Evolutionary conservation across 2,113 vertebrate genomes (phyloP).

Genomic region (Meles meles): DNA sequence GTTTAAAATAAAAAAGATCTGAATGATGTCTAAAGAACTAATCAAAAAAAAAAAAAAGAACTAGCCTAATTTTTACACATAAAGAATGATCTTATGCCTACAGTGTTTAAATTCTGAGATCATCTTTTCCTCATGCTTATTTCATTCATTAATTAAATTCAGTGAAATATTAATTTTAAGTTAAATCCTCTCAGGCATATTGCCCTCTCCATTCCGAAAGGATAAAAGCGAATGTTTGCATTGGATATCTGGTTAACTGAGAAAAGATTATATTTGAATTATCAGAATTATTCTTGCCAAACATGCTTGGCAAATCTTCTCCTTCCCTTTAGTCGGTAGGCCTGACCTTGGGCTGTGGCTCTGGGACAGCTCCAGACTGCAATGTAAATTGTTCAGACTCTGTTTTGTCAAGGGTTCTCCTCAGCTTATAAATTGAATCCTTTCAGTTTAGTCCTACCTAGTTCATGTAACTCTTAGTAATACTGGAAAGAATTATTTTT

Average conservation of each 20-base stretch:
- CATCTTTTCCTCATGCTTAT: not conserved
- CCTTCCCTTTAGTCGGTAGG: not conserved
- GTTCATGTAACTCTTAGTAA: not conserved
- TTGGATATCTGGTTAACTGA: not conserved
- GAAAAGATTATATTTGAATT: not conserved
- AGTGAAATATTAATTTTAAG: not conserved
- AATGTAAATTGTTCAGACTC: not conserved
- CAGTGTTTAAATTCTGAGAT: not conserved
- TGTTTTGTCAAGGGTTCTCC: not conserved
- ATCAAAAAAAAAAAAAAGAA: not conserved
- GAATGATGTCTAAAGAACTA: not conserved
- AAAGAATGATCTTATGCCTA: not conserved
- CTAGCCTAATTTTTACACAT: not conserved
- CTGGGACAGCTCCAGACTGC: not conserved
- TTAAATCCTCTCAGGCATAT: not conserved
- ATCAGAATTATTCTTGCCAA: not conserved
- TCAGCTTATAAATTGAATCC: not conserved
- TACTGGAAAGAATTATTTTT: not conserved
- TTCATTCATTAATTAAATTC: not conserved
- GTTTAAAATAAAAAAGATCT: not conserved
- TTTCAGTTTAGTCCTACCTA: not conserved
- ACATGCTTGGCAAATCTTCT: not conserved
- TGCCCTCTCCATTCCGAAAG: not conserved
- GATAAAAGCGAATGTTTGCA: not conserved
- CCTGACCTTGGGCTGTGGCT: too few relatives aligned